Percentiles rank a stretch among this genome's conserved stretches.
Evolutionary conservation across 2,888 invertebrate species (phyloP).

Genomic region (Trichopoda pennipes): DNA sequence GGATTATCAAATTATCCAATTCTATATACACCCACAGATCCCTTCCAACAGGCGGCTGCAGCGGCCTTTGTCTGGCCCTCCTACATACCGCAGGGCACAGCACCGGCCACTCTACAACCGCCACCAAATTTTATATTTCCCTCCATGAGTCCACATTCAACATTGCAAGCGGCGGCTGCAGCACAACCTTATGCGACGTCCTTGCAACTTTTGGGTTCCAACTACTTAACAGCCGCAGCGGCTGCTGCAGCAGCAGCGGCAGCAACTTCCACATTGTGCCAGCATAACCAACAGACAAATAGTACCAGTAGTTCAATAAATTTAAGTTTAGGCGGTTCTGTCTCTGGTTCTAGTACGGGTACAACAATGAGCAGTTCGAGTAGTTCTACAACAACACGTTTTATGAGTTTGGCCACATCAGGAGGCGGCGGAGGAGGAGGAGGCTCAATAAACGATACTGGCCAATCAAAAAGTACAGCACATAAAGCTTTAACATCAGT

Average conservation of each 20-base stretch:
- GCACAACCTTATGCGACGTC: constrained; percentile 81
- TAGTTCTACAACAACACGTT: constrained; percentile 71
- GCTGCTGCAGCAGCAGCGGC: constrained; percentile 76
- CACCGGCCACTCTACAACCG: constrained; percentile 76
- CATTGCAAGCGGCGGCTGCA: constrained; percentile 71
- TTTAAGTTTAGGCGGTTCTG: constrained; percentile 72
- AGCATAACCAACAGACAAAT: constrained; percentile 84
- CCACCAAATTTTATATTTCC: constrained; percentile 78
- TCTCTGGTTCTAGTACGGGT: constrained; percentile 62
- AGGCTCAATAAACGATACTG: constrained; percentile 69
- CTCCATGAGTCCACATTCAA: constrained; percentile 76
- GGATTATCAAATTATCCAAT: constrained; percentile 80
- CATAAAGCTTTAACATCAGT: constrained; percentile 55
- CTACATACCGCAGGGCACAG: constrained; percentile 77
- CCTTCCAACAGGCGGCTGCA: constrained; percentile 79
- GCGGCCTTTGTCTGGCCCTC: constrained; percentile 79
- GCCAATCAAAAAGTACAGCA: constrained; percentile 57
- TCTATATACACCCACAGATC: constrained; percentile 80
- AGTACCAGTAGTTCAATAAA: constrained; percentile 75
- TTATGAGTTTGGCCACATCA: constrained; percentile 73
- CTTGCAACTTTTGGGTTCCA: constrained; percentile 84
- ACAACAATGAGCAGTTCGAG: constrained; percentile 72
- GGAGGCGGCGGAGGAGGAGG: constrained; percentile 71
- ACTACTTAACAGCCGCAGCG: constrained; percentile 82
- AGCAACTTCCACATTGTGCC: constrained; percentile 82